phyloP scores from a whole-genome alignment of 1,140 invertebrate genomes.

The Mactra quadrangularis region DNA sequence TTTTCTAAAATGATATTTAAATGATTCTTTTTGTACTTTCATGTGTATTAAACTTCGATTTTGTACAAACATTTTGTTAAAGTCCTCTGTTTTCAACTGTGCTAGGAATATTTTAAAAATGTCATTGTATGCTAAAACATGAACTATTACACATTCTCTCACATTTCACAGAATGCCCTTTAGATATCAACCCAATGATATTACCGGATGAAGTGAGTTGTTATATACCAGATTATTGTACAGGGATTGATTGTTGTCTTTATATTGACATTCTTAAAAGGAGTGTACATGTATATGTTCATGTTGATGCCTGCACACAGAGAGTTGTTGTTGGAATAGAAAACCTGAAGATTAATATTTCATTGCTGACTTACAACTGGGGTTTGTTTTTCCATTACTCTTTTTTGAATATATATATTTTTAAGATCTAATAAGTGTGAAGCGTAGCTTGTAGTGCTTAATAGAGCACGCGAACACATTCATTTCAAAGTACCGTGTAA shows the following conservation, averaged over 20 bases:
- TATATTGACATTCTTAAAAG: neutral
- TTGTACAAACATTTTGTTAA: too few species aligned
- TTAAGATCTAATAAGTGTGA: constrained; percentile 32
- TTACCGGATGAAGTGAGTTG: neutral
- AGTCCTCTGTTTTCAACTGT: too few species aligned
- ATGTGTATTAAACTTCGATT: too few species aligned
- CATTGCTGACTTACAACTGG: constrained; percentile 28
- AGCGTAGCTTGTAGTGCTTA: neutral
- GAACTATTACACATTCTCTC: too few species aligned
- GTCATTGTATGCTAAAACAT: too few species aligned
- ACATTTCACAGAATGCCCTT: neutral
- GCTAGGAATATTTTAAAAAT: too few species aligned
- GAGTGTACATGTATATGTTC: neutral
- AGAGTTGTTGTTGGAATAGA: constrained; percentile 35
- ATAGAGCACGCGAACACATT: neutral
- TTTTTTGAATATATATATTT: constrained; percentile 32
- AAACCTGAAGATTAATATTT: constrained; percentile 19
- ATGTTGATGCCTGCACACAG: constrained; percentile 33
- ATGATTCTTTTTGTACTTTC: too few species aligned
- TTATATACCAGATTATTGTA: constrained; percentile 18
- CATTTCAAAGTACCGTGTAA: neutral
- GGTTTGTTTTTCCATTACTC: constrained; percentile 23
- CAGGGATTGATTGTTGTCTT: constrained; percentile 29
- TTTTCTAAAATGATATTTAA: too few species aligned
- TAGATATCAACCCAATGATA: neutral